These are phyloP conservation scores for Dryadula phaetusa DNA, from an alignment of 2,888 invertebrate genomes.

Conservation along the genomic window DNA sequence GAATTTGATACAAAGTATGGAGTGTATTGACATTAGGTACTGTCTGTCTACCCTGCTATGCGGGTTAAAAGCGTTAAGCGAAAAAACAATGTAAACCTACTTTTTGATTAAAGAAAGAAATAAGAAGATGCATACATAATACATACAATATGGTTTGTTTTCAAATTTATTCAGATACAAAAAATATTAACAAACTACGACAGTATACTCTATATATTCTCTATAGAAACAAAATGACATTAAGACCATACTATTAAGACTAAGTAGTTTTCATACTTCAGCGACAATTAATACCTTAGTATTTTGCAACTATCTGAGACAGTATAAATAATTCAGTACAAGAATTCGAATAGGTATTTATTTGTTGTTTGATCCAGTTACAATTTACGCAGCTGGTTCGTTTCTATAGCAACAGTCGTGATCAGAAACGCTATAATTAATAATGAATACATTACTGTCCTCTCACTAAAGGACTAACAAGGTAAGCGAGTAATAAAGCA, in stretches of 20 bases:
- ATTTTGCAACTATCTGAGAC: conserved; percentile 26
- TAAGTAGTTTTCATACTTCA: conserved; percentile 6
- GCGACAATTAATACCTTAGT: not conserved
- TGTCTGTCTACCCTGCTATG: no score
- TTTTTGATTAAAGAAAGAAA: no score
- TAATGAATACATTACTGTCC: conserved; percentile 30
- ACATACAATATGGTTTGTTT: no score
- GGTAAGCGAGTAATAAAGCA: conserved; percentile 23
- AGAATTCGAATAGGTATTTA: conserved; percentile 75
- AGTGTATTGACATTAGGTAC: no score
- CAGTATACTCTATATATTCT: not conserved
- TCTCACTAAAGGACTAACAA: conserved; percentile 30
- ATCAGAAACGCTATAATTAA: conserved; percentile 32
- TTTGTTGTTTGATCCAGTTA: conserved; percentile 72
- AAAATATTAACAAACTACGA: not conserved
- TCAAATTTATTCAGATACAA: no score
- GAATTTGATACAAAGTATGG: no score
- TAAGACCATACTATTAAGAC: not conserved
- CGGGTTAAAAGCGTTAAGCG: no score
- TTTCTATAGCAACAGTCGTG: conserved; percentile 60
- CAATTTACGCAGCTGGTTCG: conserved; percentile 64
- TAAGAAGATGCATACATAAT: no score
- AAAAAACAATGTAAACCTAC: no score
- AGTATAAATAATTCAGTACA: conserved; percentile 58
- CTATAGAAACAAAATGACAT: no score